These are phyloP conservation scores for Tachypleus tridentatus DNA, from an alignment of 1,140 invertebrate genomes.

Conservation along the genomic window DNA sequence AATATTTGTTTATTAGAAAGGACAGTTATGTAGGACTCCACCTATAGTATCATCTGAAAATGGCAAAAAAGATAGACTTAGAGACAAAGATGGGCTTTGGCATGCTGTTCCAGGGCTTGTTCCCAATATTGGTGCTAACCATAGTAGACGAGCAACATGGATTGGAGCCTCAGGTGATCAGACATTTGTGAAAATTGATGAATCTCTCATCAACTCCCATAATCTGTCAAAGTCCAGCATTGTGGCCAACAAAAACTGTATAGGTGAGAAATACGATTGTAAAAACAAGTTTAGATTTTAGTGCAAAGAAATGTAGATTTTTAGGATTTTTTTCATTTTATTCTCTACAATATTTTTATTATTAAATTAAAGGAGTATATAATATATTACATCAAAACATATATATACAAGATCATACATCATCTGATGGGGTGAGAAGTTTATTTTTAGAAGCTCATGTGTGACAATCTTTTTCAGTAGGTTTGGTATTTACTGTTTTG, in stretches of 20 bases:
- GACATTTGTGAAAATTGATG: constrained; percentile 87
- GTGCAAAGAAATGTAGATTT: not conserved
- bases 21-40: constrained; percentile 63
- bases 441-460: no score
- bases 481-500: no score
- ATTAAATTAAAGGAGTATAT: not conserved
- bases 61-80: constrained; percentile 17
- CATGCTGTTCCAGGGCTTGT: constrained; percentile 67
- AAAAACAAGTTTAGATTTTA: constrained; percentile 9
- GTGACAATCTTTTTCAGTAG: no score
- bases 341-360: not conserved
- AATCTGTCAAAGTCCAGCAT: constrained; percentile 73
- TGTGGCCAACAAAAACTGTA: constrained; percentile 71
- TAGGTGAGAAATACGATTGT: constrained; percentile 46
- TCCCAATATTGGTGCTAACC: constrained; percentile 51
- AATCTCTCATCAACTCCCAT: constrained; percentile 73
- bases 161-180: constrained; percentile 87
- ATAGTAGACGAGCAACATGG: constrained; percentile 72
- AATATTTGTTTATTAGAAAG: constrained; percentile 49
- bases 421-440: no score
- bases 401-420: no score
- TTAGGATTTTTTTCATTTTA: not conserved
- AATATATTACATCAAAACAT: no score
- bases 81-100: constrained; percentile 46
- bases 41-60: constrained; percentile 23